phyloP scores from a whole-genome alignment of 1,140 invertebrate species.

The Gryllus bimaculatus region DNA sequence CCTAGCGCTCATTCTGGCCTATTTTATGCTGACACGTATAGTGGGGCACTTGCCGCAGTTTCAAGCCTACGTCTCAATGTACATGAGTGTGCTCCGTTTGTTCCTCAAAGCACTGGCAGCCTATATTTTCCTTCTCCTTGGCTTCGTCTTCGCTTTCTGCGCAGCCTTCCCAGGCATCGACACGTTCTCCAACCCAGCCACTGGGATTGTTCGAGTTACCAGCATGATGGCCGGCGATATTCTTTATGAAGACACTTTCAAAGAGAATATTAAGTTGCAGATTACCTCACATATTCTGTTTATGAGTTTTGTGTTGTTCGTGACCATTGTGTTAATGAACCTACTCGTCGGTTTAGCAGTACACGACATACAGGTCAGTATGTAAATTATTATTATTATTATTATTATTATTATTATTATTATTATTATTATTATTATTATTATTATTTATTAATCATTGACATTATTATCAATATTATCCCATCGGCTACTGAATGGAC shows the following conservation, averaged over 20 bases:
- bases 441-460: too few relatives aligned
- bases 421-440: too few relatives aligned
- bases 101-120: constrained; percentile 72
- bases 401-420: too few relatives aligned
- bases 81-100: constrained; percentile 72
- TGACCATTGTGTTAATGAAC: constrained; percentile 74
- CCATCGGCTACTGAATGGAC: too few relatives aligned
- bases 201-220: constrained; percentile 67
- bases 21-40: constrained; percentile 77
- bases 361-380: constrained; percentile 56
- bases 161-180: constrained; percentile 72
- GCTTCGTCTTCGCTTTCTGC: constrained; percentile 77
- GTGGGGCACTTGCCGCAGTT: constrained; percentile 75
- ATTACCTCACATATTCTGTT: constrained; percentile 64
- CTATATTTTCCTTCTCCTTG: constrained; percentile 71
- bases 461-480: too few relatives aligned
- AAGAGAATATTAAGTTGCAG: constrained; percentile 44
- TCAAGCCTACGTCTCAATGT: constrained; percentile 80
- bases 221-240: constrained; percentile 85
- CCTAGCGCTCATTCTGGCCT: constrained; percentile 69
- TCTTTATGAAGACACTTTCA: constrained; percentile 55
- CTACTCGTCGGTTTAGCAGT: constrained; percentile 69
- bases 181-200: constrained; percentile 65
- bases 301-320: constrained; percentile 61
- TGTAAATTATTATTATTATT: too few relatives aligned